These are phyloP conservation scores for Hystrix cristata DNA, from an alignment of 2,113 vertebrate genomes.

Conservation along the genomic window DNA sequence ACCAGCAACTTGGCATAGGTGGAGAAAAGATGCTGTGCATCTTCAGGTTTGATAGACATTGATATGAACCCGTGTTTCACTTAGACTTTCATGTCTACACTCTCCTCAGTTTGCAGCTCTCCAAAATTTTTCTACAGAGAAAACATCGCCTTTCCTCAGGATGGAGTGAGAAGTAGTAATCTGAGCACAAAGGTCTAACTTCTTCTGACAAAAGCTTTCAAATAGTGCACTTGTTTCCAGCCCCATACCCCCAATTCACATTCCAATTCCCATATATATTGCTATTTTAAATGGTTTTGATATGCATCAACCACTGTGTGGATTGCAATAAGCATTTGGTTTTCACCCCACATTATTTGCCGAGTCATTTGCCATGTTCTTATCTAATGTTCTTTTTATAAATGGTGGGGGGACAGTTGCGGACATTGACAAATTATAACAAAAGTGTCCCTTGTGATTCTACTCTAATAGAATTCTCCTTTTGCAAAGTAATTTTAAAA, in stretches of 20 bases:
- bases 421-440: slow-evolving; percentile 25
- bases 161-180: not conserved
- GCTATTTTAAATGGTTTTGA: not conserved
- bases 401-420: not conserved
- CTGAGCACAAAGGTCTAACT: not conserved
- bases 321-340: not conserved
- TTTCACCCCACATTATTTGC: not conserved
- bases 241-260: not conserved
- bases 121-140: not conserved
- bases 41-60: not conserved
- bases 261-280: not conserved
- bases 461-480: not conserved
- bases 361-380: not conserved
- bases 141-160: not conserved
- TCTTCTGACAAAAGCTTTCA: too few relatives aligned
- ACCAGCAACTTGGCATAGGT: not conserved
- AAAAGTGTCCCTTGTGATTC: not conserved
- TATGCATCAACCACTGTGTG: not conserved
- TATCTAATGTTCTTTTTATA: not conserved
- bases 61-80: not conserved
- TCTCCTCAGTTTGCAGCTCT: not conserved
- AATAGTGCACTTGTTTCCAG: not conserved
- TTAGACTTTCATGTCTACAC: not conserved
- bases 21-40: not conserved
- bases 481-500: not conserved